Percentiles rank a stretch among this genome's conserved stretches.
These are phyloP conservation scores for Carabus problematicus DNA, from an alignment of 2,888 invertebrate species.

Conservation along the genomic window DNA sequence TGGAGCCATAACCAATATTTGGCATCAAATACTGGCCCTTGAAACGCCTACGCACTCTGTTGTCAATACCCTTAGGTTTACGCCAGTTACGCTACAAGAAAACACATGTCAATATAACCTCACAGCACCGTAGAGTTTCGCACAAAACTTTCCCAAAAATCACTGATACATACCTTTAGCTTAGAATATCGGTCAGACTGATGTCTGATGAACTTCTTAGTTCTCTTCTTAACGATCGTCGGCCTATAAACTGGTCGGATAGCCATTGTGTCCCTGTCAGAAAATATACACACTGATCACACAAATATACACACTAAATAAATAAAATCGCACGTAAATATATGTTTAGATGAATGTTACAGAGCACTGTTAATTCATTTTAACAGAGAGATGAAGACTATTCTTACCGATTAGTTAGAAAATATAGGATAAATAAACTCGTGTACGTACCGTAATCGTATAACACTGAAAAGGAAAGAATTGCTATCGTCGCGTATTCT, in stretches of 20 bases:
- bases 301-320: too few species aligned
- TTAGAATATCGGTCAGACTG: conserved; percentile 98
- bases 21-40: conserved; percentile 99
- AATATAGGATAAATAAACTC: conserved; percentile 27
- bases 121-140: conserved; percentile 3
- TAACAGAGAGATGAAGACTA: too few species aligned
- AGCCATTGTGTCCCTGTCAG: conserved; percentile 71
- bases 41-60: conserved; percentile 97
- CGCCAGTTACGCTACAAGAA: conserved; percentile 89
- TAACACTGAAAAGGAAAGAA: conserved; percentile 29
- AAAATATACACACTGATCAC: not conserved
- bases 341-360: too few species aligned
- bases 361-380: too few species aligned
- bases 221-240: conserved; percentile 94
- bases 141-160: not conserved
- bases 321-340: too few species aligned
- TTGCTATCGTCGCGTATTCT: not conserved
- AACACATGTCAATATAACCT: conserved; percentile 45
- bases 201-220: conserved; percentile 97
- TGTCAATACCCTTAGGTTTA: conserved; percentile 99
- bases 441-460: conserved; percentile 21
- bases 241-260: conserved; percentile 90
- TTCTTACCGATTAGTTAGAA: conserved; percentile 31
- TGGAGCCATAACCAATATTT: conserved; percentile 98
- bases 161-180: conserved; percentile 73